Evolutionary conservation across 2,888 invertebrate genomes (phyloP), one percentile per base, ranked within the genome.

Genomic region (Busseola fusca): DNA sequence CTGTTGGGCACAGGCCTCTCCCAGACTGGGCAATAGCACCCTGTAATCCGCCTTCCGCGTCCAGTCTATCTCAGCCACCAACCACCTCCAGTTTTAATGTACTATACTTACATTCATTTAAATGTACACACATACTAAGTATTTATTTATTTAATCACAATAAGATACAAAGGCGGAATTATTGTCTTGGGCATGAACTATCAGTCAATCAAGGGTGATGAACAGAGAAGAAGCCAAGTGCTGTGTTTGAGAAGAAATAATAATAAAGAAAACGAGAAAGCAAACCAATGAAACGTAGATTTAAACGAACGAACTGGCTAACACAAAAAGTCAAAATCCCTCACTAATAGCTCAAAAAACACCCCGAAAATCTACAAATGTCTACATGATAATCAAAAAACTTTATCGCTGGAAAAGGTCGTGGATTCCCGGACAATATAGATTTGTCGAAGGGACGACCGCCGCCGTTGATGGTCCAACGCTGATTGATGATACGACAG

Each of bases 401-500:
- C 68, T 74, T 66, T 68, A 75, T 76, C 69, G 59, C 71, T 34
- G 71, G n/a, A 71, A 85, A 79, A 76, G 76, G 76, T 71, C 74
- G 62, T 72, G 60, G 34, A 77, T 74, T 80, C 58, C 58, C 56
- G 58, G 78, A 78, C 79, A 78, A 74, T 78, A 82, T 82, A 87
- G 83, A 84, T 86, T 87, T 81, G 77, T 75, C 64, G 66, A 68
- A 74, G 72, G 72, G 76, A 72, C 78, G 72, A 80, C 77, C 81
- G 76, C 73, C 50, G 52, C 77, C 82, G 69, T 71, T 80, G 68
- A 69, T 56, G 48, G 63, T 63, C 77, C 77, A 77, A 59, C 68
- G 60, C 76, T 86, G 88, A 88, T 87, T 83, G 86, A 87, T 87
- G 87, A 68, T 63, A 76, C 79, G 75, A 84, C 84, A 80, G 85